phyloP scores from a whole-genome alignment of 2,888 invertebrate species.

The Epirrita christyi region DNA sequence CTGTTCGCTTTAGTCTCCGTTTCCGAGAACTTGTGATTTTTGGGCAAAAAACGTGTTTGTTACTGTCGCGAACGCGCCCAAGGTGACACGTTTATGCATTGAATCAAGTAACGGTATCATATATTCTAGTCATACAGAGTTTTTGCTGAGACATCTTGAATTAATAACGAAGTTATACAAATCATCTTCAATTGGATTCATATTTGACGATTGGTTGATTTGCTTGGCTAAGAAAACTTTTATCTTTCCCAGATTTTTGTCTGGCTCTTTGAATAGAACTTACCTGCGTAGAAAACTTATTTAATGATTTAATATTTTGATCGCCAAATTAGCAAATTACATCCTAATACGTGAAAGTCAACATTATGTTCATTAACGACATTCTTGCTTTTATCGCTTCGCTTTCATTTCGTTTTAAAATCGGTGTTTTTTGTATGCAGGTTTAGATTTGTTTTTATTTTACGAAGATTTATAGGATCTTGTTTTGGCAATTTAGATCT shows the following conservation, averaged over 20 bases:
- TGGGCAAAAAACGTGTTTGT: slow-evolving; percentile 30
- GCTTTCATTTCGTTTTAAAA: slow-evolving; percentile 26
- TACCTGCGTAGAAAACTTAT: too few species aligned
- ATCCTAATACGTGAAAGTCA: slow-evolving; percentile 23
- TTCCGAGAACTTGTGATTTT: slow-evolving; percentile 33
- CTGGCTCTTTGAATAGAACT: neutral
- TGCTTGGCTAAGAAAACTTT: neutral
- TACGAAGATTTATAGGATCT: slow-evolving; percentile 17
- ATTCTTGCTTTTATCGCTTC: slow-evolving; percentile 20
- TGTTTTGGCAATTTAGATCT: slow-evolving; percentile 19
- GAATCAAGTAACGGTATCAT: slow-evolving; percentile 28
- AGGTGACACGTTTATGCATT: slow-evolving; percentile 25
- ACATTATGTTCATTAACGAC: slow-evolving; percentile 24
- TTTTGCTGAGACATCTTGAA: slow-evolving; percentile 14
- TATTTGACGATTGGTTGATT: neutral
- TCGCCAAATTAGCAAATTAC: slow-evolving; percentile 1
- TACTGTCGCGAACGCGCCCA: slow-evolving; percentile 19
- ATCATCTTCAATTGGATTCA: neutral
- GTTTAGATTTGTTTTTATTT: slow-evolving; percentile 26
- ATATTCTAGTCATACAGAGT: slow-evolving; percentile 17
- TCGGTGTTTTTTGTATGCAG: slow-evolving; percentile 11
- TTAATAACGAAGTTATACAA: neutral
- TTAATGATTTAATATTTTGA: neutral
- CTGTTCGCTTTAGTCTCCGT: slow-evolving; percentile 22
- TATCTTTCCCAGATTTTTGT: neutral